Evolutionary conservation across 2,888 invertebrate species (phyloP).

Genomic region (Drosophila eohydei): DNA sequence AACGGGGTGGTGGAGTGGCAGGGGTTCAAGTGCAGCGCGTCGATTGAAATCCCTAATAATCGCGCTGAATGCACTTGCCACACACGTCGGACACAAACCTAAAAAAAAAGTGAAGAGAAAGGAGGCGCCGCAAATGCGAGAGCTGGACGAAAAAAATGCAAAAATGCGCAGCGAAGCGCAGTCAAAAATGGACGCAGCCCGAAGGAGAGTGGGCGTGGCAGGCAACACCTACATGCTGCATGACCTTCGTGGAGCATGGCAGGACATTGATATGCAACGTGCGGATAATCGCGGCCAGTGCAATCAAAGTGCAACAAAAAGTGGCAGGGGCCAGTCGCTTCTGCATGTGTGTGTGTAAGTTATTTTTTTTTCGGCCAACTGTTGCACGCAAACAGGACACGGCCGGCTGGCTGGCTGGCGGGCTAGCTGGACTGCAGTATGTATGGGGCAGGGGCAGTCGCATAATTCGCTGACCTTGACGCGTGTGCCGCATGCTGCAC

Average conservation of each 20-base stretch:
- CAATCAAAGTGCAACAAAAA: constrained; percentile 75
- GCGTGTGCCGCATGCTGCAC: constrained; percentile 75
- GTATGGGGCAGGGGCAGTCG: constrained; percentile 3
- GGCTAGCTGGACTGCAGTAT: constrained; percentile 9
- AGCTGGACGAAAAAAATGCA: constrained; percentile 69
- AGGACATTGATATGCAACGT: constrained; percentile 77
- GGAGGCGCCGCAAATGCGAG: constrained; percentile 33
- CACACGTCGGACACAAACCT: not conserved
- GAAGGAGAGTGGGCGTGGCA: not conserved
- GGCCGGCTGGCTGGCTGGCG: constrained; percentile 29
- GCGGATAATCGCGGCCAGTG: constrained; percentile 78
- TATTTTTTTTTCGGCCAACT: constrained; percentile 52
- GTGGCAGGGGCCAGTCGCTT: not conserved
- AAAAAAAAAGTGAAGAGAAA: constrained; percentile 13
- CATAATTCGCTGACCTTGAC: constrained; percentile 69
- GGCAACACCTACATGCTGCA: constrained; percentile 30
- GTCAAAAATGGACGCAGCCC: constrained; percentile 43
- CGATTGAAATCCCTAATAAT: constrained; percentile 80
- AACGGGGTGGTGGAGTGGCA: not conserved
- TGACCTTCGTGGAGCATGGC: constrained; percentile 61
- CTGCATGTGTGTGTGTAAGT: not conserved
- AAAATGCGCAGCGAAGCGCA: constrained; percentile 69
- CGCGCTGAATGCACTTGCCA: constrained; percentile 72
- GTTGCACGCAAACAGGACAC: constrained; percentile 57
- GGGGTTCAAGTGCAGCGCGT: constrained; percentile 69